Base-by-base conservation (phyloP, 2,888 invertebrate genomes). In the Drosophila meridionalis region DNA sequence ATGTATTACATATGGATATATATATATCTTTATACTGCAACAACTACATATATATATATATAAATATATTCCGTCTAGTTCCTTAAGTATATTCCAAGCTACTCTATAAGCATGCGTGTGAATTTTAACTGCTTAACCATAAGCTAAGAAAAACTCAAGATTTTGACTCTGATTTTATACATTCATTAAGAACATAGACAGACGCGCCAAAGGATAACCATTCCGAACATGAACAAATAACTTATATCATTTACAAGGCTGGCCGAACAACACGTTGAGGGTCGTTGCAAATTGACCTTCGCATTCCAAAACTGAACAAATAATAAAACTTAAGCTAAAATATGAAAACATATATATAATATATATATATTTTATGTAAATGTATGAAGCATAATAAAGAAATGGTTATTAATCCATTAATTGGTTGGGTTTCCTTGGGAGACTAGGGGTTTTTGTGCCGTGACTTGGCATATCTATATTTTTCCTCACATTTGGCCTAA, bases 221-320 rank as follows among this genome's bases (percentile, higher is more conserved):
- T 40, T 52, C 32, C 32, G 28, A 57, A 43, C 14, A 67, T 34
- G 36, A 64, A 71, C 34, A 68, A 65, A 14, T 38, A 28, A 69
- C 72, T 43, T 55, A 78, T 78, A 78, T 80, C 78, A 80, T 69
- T 76, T 62, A 78, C 71, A 79, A 78, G 75, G 62, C 70, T 75
- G 76, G 61, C 11, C 50, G 48, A 60, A 57, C 28, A 56, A 63
- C 36, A 45, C 57, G 52, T 43, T 28, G 48, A 38, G n/a, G 55
- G 52, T 71, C 67, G 14, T 47, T 40, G 20, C 14, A 32, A 52
- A 28, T 36, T 28, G 57, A 72, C 71, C 71, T 40, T 43, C 42
- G 48, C 52, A 58, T 72, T 52, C 61, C 68, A 72, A 43, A 12
- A 67, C 28, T 47, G 43, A 73, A 63, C 43, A 80, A 68, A 69